These are phyloP conservation scores for Trachelus tabidus DNA, from an alignment of 2,888 invertebrate species.

Conservation along the genomic window DNA sequence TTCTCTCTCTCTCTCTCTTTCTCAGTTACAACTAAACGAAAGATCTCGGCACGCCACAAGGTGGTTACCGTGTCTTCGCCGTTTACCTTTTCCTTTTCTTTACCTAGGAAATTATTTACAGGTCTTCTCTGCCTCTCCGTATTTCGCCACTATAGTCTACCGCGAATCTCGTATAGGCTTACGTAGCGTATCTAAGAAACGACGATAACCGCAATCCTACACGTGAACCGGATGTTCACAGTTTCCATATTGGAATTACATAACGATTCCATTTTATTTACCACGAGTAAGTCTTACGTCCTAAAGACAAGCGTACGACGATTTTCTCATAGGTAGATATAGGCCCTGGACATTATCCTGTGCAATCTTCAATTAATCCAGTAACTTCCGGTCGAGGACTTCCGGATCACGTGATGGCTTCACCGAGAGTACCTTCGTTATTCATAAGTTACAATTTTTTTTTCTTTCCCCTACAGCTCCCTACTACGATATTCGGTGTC, in stretches of 20 bases:
- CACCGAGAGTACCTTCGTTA: not conserved
- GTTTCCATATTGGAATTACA: not conserved
- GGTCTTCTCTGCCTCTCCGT: slow-evolving; percentile 20
- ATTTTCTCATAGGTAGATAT: slow-evolving; percentile 13
- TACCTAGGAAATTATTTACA: slow-evolving; percentile 50
- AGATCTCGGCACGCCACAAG: not conserved
- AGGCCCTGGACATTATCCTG: slow-evolving; percentile 1
- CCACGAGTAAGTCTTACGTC: not conserved
- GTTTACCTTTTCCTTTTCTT: slow-evolving; percentile 29
- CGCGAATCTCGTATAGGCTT: not conserved
- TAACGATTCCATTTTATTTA: not conserved
- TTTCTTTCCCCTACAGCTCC: slow-evolving; percentile 9
- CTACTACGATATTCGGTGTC: slow-evolving; percentile 2
- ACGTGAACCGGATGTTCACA: slow-evolving; percentile 19
- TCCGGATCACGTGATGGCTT: not conserved
- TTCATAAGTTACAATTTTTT: slow-evolving; percentile 13
- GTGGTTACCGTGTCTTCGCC: not conserved
- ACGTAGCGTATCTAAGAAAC: slow-evolving; percentile 20
- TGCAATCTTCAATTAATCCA: not conserved
- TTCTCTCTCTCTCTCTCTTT: not conserved
- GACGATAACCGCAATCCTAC: slow-evolving; percentile 25
- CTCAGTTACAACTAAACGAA: not conserved
- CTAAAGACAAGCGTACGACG: not conserved
- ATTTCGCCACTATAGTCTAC: not conserved
- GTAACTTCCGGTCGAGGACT: not conserved